Evolutionary conservation across 2,797 vertebrate genomes (phyloP), one percentile per base, ranked within the genome.

Genomic region (Apogon talboti): DNA sequence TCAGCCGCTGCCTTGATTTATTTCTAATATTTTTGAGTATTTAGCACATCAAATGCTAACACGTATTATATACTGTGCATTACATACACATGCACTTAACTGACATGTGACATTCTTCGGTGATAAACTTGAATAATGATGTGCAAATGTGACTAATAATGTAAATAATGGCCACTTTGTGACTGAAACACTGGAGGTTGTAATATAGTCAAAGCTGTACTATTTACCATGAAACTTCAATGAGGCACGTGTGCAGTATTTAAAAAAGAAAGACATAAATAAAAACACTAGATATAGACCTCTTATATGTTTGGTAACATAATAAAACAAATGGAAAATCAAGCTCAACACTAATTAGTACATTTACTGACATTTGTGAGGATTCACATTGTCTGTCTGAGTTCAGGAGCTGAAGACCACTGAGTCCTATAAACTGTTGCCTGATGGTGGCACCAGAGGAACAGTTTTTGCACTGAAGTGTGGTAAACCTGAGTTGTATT

Each of bases 401-500:
- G 14, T 38, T 44, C 3, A 2, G 1, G 0, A 6, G 4, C 15
- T 58, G 13, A 10, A 16, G 28, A 2, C 10, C 3, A 33, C 48
- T 33, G 9, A 11, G 61, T 52, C 15, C 19, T 15, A 16, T 63
- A 30, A 55, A 10, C 43, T 52, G 28, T 70, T 60, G 38, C 83
- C 87, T 84, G 42, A 75, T 51, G 80, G 71, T 77, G 88, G 81
- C 72, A 78, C 64, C 59, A 84, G 67, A 77, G 77, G 30, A 71
- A 12, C 55, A 14, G 42, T 47, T 51, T 40, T 40, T 19, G 45
- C 49, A 66, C 43, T 28, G 24, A 28, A 50, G 7, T 14, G 30
- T 12, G 10, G 3, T 50, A 38, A 57, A 14, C 2, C 46, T 18
- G 42, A 53, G 38, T 33, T 45, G 21, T 43, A 44, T 11, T 11